Percentiles rank a stretch among this genome's conserved stretches.
Conservation (phyloP, 1,140 invertebrate genomes). For the Aplysia californica region DNA sequence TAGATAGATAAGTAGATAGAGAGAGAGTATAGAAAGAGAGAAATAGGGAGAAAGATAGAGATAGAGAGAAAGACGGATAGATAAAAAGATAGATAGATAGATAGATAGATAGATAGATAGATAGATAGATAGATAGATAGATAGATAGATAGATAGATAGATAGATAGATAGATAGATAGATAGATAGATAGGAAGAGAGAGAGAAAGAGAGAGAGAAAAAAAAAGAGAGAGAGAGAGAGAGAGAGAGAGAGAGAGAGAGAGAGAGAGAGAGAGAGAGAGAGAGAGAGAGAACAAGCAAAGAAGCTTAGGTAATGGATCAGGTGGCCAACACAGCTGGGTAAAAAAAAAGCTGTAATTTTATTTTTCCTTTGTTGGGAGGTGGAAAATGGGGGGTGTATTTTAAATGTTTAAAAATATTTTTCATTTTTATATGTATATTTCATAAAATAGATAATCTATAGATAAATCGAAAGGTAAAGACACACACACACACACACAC, state of each 20-base stretch:
- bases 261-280: neutral
- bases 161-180: neutral
- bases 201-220: neutral
- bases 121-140: neutral
- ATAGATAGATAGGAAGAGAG: neutral
- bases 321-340: too few species aligned
- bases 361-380: too few species aligned
- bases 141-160: neutral
- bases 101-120: neutral
- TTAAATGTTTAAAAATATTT: too few species aligned
- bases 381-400: too few species aligned
- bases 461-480: too few species aligned
- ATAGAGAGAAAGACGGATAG: neutral
- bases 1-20: neutral
- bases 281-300: too few species aligned
- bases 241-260: neutral
- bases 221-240: neutral
- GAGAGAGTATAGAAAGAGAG: neutral
- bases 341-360: too few species aligned
- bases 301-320: too few species aligned
- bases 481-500: too few species aligned
- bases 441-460: too few species aligned
- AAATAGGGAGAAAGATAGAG: neutral
- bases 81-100: neutral
- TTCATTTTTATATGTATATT: too few species aligned